Percentiles rank a stretch among this genome's conserved stretches.
phyloP scores from a whole-genome alignment of 2,113 vertebrate genomes.

The Chrysemys picta region DNA sequence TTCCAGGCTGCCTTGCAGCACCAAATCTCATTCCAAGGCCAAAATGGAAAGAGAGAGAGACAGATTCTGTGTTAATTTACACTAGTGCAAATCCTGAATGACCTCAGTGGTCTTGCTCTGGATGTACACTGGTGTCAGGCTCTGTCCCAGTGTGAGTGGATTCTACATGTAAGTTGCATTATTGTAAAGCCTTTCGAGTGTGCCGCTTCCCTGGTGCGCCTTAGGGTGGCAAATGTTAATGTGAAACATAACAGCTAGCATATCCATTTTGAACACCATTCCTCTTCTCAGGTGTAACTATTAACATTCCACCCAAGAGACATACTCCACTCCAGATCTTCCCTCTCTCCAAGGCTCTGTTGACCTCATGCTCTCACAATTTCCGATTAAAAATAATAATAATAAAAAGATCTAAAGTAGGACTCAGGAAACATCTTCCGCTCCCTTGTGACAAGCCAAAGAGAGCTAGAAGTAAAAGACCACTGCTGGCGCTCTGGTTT shows the following conservation, averaged over 20 bases:
- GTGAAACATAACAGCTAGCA: not conserved
- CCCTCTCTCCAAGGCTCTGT: not conserved
- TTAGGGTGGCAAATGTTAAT: not conserved
- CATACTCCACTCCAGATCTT: not conserved
- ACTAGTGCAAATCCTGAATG: not conserved
- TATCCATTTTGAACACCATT: not conserved
- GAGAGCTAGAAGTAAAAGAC: not conserved
- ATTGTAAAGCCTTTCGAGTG: not conserved
- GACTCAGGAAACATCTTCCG: constrained; percentile 18
- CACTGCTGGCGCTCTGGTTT: not conserved
- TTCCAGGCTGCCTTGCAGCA: not conserved
- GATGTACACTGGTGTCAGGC: not conserved
- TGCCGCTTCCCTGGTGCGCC: not conserved
- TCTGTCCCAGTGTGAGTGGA: not conserved
- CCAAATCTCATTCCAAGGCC: not conserved
- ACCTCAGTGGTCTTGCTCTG: not conserved
- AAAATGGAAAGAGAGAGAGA: not conserved
- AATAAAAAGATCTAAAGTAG: not conserved
- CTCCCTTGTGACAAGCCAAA: not conserved
- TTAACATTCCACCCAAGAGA: not conserved
- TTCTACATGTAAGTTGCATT: not conserved
- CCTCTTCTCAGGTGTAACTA: not conserved
- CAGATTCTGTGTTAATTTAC: not conserved
- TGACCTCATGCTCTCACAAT: constrained; percentile 37
- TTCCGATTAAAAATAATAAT: constrained; percentile 16